Conservation (phyloP, 2,113 vertebrate genomes). For the Mormyrus lacerda region DNA sequence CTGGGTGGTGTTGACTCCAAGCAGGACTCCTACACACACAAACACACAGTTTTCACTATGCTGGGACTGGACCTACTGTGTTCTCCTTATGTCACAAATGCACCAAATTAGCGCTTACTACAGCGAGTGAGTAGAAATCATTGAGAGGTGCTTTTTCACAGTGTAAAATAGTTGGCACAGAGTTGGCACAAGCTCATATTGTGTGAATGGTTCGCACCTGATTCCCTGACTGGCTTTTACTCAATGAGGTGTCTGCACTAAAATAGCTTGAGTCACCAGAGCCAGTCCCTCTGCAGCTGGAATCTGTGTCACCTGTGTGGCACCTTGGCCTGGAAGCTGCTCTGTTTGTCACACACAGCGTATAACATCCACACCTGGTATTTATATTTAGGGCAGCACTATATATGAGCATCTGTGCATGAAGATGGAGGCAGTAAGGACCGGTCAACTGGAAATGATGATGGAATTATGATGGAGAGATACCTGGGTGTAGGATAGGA, state of each 20-base stretch:
- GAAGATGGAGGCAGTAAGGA: neutral
- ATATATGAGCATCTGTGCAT: neutral
- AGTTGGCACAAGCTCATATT: neutral
- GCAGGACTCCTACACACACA: neutral
- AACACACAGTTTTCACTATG: neutral
- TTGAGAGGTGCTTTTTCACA: constrained; percentile 1
- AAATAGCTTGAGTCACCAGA: neutral
- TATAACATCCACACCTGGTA: neutral
- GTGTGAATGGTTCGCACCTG: neutral
- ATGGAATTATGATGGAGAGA: neutral
- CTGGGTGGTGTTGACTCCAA: neutral
- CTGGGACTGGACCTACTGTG: neutral
- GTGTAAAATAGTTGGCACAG: neutral
- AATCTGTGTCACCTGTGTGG: constrained; percentile 3
- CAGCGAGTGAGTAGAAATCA: neutral
- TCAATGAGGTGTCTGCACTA: constrained; percentile 1
- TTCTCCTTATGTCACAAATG: neutral
- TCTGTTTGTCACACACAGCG: neutral
- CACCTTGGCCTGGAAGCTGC: neutral
- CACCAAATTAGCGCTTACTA: neutral
- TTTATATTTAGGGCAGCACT: neutral
- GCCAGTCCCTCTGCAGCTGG: neutral
- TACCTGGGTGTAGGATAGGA: neutral
- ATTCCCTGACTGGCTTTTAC: constrained; percentile 1
- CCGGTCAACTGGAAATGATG: neutral